Conservation (phyloP, 2,888 invertebrate species). For the Athalia cordata region DNA sequence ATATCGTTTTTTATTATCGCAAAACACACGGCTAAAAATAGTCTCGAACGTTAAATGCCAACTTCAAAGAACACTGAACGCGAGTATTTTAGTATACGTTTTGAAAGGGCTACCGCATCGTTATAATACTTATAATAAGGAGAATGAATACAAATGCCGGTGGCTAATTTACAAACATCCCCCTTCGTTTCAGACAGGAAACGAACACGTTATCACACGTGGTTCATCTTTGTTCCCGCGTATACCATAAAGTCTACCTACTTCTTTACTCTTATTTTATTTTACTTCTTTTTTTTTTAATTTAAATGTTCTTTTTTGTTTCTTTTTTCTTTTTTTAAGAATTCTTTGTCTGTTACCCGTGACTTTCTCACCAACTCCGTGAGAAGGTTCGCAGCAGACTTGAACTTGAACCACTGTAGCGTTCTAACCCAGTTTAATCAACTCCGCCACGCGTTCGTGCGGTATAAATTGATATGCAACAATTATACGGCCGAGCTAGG, state of each 20-base stretch:
- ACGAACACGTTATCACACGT: slow-evolving; percentile 21
- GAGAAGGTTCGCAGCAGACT: slow-evolving; percentile 72
- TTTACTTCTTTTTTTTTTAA: slow-evolving; percentile 50
- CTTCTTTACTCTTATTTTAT: slow-evolving; percentile 35
- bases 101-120: background rate
- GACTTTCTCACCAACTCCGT: slow-evolving; percentile 69
- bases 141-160: slow-evolving; percentile 3
- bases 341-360: slow-evolving; percentile 69
- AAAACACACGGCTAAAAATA: background rate
- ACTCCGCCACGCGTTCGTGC: slow-evolving; percentile 47
- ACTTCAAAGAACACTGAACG: no score
- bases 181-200: slow-evolving; percentile 31
- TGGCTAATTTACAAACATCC: slow-evolving; percentile 27
- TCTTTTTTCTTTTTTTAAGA: slow-evolving; percentile 50
- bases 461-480: slow-evolving; percentile 57
- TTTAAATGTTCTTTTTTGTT: background rate
- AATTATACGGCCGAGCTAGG: no score
- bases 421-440: slow-evolving; percentile 64
- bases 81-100: background rate
- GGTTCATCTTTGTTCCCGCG: slow-evolving; percentile 45
- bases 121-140: background rate
- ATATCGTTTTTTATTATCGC: background rate
- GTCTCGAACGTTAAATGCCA: background rate
- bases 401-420: slow-evolving; percentile 64
- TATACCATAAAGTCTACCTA: slow-evolving; percentile 38